These are phyloP conservation scores for Metalampra italica DNA, from an alignment of 2,888 invertebrate genomes.

Conservation along the genomic window DNA sequence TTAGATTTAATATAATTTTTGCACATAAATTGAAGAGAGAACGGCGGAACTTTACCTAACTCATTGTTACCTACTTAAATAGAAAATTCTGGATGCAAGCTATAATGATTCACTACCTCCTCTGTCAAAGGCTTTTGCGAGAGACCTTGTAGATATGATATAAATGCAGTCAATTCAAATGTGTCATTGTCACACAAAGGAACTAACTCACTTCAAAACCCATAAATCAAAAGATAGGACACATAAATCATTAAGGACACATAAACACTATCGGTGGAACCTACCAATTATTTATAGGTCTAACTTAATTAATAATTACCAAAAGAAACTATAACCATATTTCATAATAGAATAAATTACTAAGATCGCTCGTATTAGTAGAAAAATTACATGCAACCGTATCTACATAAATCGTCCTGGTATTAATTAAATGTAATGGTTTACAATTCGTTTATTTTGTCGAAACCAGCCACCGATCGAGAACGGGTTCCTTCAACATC, in stretches of 20 bases:
- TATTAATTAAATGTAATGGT: slow-evolving; percentile 68
- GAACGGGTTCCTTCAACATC: slow-evolving; percentile 54
- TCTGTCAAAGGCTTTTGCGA: too few relatives aligned
- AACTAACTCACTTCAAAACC: too few relatives aligned
- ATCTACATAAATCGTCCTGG: slow-evolving; percentile 58
- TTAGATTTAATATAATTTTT: too few relatives aligned
- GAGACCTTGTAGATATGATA: too few relatives aligned
- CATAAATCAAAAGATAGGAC: too few relatives aligned
- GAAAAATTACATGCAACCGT: slow-evolving; percentile 56
- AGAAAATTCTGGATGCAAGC: too few relatives aligned
- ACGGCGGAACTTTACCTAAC: too few relatives aligned
- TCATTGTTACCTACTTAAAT: too few relatives aligned
- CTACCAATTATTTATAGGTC: slow-evolving; percentile 28
- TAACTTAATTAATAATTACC: slow-evolving; percentile 31
- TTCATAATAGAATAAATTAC: slow-evolving; percentile 48
- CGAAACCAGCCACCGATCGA: slow-evolving; percentile 42
- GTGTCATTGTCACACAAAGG: too few relatives aligned
- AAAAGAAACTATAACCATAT: slow-evolving; percentile 49
- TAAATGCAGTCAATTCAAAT: too few relatives aligned
- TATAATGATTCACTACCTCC: too few relatives aligned
- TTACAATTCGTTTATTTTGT: slow-evolving; percentile 53
- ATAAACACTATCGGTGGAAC: slow-evolving; percentile 10
- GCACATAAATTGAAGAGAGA: too few relatives aligned
- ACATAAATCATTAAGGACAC: neutral
- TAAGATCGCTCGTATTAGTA: slow-evolving; percentile 36